Percentiles rank a stretch among this genome's conserved stretches.
Conservation (phyloP, 2,113 vertebrate species). For the Thermophis baileyi region DNA sequence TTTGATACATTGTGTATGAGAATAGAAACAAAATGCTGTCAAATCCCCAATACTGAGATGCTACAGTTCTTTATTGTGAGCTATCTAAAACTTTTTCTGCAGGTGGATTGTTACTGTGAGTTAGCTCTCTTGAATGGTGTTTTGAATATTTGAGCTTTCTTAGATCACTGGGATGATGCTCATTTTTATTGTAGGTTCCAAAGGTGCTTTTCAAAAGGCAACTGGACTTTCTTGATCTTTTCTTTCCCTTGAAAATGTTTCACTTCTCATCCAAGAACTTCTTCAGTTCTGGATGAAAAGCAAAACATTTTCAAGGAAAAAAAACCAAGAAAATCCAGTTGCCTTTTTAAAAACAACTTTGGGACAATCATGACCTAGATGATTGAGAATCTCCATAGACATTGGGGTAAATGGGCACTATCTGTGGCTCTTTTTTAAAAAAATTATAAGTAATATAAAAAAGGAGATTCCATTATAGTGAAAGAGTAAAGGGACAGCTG, state of each 20-base stretch:
- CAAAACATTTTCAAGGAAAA: not conserved
- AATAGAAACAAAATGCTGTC: not conserved
- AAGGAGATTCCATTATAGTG: not conserved
- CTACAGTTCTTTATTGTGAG: not conserved
- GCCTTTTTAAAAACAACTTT: not conserved
- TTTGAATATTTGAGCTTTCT: not conserved
- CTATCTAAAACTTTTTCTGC: not conserved
- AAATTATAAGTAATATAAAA: not conserved
- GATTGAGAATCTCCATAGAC: not conserved
- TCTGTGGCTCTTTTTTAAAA: not conserved
- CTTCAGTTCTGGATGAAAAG: not conserved
- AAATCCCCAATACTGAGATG: not conserved
- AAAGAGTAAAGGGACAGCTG: not conserved
- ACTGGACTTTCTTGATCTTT: not conserved
- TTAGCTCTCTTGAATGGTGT: not conserved
- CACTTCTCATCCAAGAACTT: not conserved
- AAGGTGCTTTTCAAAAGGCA: not conserved
- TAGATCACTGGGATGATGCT: not conserved
- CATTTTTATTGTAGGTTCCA: not conserved
- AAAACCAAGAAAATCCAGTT: not conserved
- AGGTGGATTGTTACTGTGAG: not conserved
- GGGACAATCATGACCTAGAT: not conserved
- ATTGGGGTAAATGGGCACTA: not conserved
- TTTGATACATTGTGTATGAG: not conserved
- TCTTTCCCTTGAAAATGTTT: not conserved